Evolutionary conservation across 92 coral and sea anemone genomes (phyloP).

Genomic region (Zoanthus sansibaricus): DNA sequence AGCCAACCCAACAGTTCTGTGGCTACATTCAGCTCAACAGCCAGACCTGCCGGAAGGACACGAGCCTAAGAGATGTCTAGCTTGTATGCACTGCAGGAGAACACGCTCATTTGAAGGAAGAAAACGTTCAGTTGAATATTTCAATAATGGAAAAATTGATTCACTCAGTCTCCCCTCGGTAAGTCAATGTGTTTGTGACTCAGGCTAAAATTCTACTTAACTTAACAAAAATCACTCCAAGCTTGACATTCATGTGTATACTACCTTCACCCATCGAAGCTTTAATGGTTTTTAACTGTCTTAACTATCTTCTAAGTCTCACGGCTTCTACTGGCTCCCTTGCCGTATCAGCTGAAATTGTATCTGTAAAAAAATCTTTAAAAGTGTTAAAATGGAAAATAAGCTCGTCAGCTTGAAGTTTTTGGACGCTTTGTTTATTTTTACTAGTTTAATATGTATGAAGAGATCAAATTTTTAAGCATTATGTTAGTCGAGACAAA

Average conservation of each 20-base stretch:
- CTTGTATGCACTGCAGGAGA: conserved; percentile 79
- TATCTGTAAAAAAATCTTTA: too few species aligned
- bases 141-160: conserved; percentile 40
- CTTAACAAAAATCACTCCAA: background rate
- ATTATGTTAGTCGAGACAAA: too few species aligned
- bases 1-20: conserved; percentile 69
- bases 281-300: background rate
- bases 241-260: too few species aligned
- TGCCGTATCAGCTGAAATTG: too few species aligned
- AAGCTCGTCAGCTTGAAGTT: too few species aligned
- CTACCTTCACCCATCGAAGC: background rate
- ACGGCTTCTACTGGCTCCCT: too few species aligned
- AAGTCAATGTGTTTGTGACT: background rate
- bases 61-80: conserved; percentile 86
- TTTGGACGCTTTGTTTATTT: too few species aligned
- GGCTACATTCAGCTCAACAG: conserved; percentile 31
- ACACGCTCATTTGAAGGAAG: conserved; percentile 77
- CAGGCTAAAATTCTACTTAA: too few species aligned
- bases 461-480: too few species aligned
- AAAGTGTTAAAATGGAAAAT: too few species aligned
- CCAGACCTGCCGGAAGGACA: conserved; percentile 65
- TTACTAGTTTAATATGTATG: too few species aligned
- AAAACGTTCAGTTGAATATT: conserved; percentile 65
- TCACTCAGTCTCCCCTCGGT: conserved; percentile 44
- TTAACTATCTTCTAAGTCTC: too few species aligned